Conservation (phyloP, 2,797 vertebrate genomes). For the Ctenosaura bakeri region DNA sequence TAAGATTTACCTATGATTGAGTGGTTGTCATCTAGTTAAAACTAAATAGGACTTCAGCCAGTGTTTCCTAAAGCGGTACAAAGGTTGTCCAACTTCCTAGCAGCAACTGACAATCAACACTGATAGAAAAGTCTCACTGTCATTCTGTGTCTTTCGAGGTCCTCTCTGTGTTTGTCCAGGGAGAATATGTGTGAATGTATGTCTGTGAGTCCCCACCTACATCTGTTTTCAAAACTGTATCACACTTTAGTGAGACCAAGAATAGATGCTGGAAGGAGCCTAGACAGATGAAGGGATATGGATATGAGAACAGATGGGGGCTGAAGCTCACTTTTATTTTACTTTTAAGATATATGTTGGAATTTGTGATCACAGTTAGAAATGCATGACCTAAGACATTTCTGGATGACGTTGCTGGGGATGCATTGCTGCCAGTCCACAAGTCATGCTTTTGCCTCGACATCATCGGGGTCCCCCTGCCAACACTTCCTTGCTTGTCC, state of each 20-base stretch:
- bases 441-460: too few species aligned
- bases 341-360: neutral
- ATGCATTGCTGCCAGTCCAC: too few species aligned
- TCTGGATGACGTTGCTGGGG: too few species aligned
- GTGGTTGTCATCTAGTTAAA: too few species aligned
- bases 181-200: neutral
- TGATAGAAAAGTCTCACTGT: neutral
- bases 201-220: too few species aligned
- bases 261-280: neutral
- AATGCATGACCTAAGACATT: too few species aligned
- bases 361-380: too few species aligned
- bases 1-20: too few species aligned
- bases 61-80: constrained; percentile 34
- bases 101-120: neutral
- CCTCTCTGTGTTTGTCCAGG: constrained; percentile 11
- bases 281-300: neutral
- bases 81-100: neutral
- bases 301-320: neutral
- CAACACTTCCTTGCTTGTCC: too few species aligned
- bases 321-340: neutral
- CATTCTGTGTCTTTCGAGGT: neutral
- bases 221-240: too few species aligned
- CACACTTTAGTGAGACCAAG: neutral
- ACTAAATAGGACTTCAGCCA: too few species aligned
- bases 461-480: too few species aligned